A percentile compares a stretch with the other conserved stretches of the same genome.
phyloP scores from a whole-genome alignment of 2,888 invertebrate species.

The Dorcus parallelipipedus region DNA sequence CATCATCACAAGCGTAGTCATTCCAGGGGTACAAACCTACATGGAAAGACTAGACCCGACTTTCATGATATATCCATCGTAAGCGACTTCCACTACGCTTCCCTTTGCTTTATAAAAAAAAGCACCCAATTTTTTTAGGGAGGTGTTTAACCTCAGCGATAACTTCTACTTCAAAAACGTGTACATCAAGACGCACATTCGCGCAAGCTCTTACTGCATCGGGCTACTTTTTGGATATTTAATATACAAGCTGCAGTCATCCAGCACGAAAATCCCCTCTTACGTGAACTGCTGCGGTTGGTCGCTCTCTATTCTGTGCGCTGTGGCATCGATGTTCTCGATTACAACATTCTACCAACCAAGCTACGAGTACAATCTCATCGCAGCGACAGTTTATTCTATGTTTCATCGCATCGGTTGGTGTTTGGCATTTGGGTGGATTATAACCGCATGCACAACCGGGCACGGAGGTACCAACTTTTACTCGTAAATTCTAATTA shows the following conservation, averaged over 20 bases:
- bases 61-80: slow-evolving; percentile 65
- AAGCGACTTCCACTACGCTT: slow-evolving; percentile 41
- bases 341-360: slow-evolving; percentile 63
- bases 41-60: slow-evolving; percentile 63
- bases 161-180: slow-evolving; percentile 63
- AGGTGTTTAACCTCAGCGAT: slow-evolving; percentile 60
- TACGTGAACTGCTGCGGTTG: slow-evolving; percentile 34
- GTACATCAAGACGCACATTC: slow-evolving; percentile 74
- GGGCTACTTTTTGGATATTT: slow-evolving; percentile 65
- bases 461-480: slow-evolving; percentile 59
- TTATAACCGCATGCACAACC: slow-evolving; percentile 62
- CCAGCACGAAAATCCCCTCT: slow-evolving; percentile 43
- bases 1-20: slow-evolving; percentile 48
- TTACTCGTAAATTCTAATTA: neutral
- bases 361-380: slow-evolving; percentile 55
- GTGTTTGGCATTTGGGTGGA: slow-evolving; percentile 67
- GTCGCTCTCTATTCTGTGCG: slow-evolving; percentile 44
- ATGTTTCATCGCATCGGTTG: slow-evolving; percentile 65
- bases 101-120: too few species aligned
- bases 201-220: slow-evolving; percentile 66
- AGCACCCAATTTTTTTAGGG: slow-evolving; percentile 47
- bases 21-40: slow-evolving; percentile 53
- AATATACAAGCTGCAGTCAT: slow-evolving; percentile 60
- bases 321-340: slow-evolving; percentile 59
- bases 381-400: slow-evolving; percentile 64